These are phyloP conservation scores for Gadus chalcogrammus DNA, from an alignment of 2,113 vertebrate species.

Conservation along the genomic window DNA sequence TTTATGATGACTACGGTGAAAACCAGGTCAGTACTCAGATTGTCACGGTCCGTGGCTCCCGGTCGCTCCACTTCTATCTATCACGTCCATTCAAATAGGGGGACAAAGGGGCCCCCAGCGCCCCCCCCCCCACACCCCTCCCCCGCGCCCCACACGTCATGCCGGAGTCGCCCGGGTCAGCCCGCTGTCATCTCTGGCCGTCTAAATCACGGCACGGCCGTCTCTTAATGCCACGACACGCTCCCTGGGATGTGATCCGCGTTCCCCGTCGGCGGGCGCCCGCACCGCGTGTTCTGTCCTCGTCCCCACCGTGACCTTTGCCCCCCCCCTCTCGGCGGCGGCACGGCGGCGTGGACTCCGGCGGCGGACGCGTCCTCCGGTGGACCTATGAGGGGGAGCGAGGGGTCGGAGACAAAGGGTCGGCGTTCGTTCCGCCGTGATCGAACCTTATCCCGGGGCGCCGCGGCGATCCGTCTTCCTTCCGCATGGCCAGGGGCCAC, in stretches of 20 bases:
- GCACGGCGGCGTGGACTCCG: too few species aligned
- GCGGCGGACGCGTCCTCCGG: neutral
- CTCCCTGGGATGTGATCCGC: neutral
- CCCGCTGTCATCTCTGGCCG: constrained; percentile 27
- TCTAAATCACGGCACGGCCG: constrained; percentile 1
- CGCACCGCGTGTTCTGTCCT: too few species aligned
- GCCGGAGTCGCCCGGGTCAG: constrained; percentile 21
- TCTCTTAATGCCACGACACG: neutral
- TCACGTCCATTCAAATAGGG: constrained; percentile 56
- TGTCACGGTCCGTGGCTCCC: constrained; percentile 56
- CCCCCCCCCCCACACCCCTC: constrained; percentile 45
- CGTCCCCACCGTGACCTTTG: too few species aligned
- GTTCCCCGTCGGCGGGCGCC: too few species aligned
- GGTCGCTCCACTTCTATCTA: constrained; percentile 60
- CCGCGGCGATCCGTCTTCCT: constrained; percentile 54
- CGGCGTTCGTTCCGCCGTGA: constrained; percentile 45
- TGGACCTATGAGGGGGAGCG: neutral
- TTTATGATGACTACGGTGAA: constrained; percentile 70
- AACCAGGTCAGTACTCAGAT: constrained; percentile 70
- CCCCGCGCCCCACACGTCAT: constrained; percentile 37
- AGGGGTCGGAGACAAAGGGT: constrained; percentile 37
- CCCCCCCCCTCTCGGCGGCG: too few species aligned
- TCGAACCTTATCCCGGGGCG: constrained; percentile 49
- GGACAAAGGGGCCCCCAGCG: constrained; percentile 53
- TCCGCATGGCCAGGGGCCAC: constrained; percentile 46